Evolutionary conservation across 2,888 invertebrate genomes (phyloP).

Genomic region (Entomobrya proxima): DNA sequence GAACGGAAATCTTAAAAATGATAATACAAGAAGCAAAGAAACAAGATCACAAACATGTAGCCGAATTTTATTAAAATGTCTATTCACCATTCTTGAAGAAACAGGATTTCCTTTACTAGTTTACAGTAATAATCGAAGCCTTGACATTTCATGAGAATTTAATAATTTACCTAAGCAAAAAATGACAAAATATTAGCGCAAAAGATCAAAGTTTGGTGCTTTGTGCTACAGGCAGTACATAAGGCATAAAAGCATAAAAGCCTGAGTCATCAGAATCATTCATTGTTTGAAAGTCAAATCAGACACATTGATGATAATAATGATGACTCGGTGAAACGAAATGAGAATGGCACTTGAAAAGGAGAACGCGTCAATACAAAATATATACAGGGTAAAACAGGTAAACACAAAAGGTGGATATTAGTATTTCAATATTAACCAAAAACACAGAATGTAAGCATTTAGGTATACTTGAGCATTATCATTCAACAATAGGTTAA

Average conservation of each 20-base stretch:
- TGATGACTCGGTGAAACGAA: neutral
- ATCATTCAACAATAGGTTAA: no score
- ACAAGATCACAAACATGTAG: no score
- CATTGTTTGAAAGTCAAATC: no score
- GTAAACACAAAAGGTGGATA: no score
- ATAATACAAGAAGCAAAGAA: no score
- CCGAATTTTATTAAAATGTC: no score
- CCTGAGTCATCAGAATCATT: neutral
- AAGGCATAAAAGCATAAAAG: neutral
- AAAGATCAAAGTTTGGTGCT: slow-evolving; percentile 14
- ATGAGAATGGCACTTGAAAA: neutral
- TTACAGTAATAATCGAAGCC: no score
- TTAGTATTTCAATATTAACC: neutral
- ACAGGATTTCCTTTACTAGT: no score
- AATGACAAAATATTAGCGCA: neutral
- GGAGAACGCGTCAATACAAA: neutral
- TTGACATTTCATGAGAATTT: neutral
- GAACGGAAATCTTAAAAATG: no score
- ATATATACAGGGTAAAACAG: neutral
- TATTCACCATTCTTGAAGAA: no score
- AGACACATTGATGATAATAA: neutral
- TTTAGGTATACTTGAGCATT: no score
- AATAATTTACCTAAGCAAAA: neutral
- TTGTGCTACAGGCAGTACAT: neutral
- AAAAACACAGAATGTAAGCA: no score